Evolutionary conservation across 2,113 vertebrate species (phyloP).

Genomic region (Rhodinocichla rosea): DNA sequence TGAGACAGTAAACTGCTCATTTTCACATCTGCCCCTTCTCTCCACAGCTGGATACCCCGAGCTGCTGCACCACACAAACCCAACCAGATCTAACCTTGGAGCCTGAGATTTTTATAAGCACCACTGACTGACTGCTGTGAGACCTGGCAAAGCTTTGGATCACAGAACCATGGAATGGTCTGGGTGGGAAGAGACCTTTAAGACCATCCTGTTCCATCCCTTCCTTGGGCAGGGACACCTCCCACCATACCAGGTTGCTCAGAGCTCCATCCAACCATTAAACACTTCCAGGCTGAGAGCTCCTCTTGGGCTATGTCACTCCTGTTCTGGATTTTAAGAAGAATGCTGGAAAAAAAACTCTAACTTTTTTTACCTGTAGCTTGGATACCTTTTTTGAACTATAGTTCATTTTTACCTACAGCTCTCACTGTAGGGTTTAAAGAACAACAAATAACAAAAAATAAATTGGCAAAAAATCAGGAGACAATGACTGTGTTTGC

Average conservation of each 20-base stretch:
- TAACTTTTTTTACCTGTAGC: no score
- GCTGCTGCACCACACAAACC: background rate
- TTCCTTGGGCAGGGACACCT: background rate
- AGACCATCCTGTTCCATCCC: background rate
- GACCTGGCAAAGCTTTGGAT: background rate
- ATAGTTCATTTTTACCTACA: fast-evolving
- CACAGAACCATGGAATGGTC: background rate
- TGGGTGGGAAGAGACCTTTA: background rate
- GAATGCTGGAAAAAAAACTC: background rate
- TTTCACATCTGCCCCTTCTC: background rate
- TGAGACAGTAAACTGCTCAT: fast-evolving
- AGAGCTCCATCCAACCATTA: background rate
- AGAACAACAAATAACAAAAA: background rate
- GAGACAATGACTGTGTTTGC: background rate
- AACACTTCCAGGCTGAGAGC: background rate
- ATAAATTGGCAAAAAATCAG: background rate
- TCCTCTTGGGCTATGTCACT: fast-evolving
- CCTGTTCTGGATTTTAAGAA: background rate
- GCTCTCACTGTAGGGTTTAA: background rate
- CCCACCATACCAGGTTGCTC: background rate
- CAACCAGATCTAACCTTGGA: background rate
- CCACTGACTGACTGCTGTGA: fast-evolving
- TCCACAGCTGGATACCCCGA: background rate
- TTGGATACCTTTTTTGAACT: no score
- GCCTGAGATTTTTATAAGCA: background rate